These are phyloP conservation scores for Sarcophaga rosellei DNA, from an alignment of 2,888 invertebrate genomes.

Conservation along the genomic window DNA sequence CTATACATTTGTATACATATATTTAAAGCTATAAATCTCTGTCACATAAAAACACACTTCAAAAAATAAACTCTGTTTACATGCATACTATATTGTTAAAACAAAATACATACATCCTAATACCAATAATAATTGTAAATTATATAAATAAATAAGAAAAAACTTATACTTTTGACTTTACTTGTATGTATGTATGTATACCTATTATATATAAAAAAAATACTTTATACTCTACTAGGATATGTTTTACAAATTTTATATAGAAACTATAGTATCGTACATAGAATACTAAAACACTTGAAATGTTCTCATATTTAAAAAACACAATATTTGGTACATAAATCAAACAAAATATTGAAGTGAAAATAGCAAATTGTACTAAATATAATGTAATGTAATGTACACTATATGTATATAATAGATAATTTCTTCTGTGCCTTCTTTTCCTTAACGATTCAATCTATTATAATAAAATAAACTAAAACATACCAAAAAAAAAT, in stretches of 20 bases:
- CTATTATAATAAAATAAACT: constrained; percentile 42
- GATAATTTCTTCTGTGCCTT: constrained; percentile 80
- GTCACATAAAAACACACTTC: constrained; percentile 8
- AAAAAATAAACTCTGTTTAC: constrained; percentile 37
- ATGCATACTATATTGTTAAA: not conserved
- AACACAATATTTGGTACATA: constrained; percentile 2
- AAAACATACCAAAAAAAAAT: constrained; percentile 2
- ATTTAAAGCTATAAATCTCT: not conserved
- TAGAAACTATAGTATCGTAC: not conserved
- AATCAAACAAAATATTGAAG: not conserved
- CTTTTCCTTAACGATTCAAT: constrained; percentile 72
- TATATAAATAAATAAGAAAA: constrained; percentile 6
- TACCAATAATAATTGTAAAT: constrained; percentile 46
- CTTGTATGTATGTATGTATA: constrained; percentile 70
- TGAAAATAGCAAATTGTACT: not conserved
- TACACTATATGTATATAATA: constrained; percentile 65
- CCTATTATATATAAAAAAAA: not conserved
- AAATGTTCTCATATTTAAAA: not conserved
- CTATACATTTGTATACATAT: not conserved
- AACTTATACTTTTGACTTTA: constrained; percentile 39
- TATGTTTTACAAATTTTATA: constrained; percentile 59
- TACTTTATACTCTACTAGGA: constrained; percentile 45
- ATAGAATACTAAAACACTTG: not conserved
- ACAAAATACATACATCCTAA: constrained; percentile 45
- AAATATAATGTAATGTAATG: constrained; percentile 9